Evolutionary conservation across 2,888 invertebrate genomes (phyloP), one percentile per base, ranked within the genome.

Genomic region (Platerodrilus igneus): DNA sequence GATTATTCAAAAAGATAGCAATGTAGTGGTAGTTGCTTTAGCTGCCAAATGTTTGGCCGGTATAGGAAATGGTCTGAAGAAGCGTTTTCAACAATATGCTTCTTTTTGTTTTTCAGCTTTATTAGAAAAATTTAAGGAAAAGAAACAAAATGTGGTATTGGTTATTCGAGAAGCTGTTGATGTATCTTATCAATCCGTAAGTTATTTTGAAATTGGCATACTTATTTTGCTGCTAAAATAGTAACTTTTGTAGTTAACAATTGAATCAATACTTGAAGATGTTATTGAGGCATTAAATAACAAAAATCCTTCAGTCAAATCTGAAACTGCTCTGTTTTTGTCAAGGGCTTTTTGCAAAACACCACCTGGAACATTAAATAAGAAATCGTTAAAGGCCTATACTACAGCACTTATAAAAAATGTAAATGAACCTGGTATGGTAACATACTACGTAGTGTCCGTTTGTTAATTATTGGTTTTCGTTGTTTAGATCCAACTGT

Each of bases 81-180:
- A 85, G 63, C 82, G 86, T 43, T 99, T 95, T 69, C 78, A 83
- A 6, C 79, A 84, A 0, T 94, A 93, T 70, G 86, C 94, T 0
- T 69, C 76, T 14, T 79, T 82, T 1, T 86, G 86, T 55, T 71
- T 90, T 1, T 76, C 86, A 5, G 72, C 85, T 0, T 74, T 95
- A 31, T 68, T 99, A 19, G 96, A 97, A 58, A 99, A 97, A 69
- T 97, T 97, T 62, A 94, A 94, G 59, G 97, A 99, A 67, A 97
- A 95, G 73, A 99, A 99, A 60, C 75, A 83, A 2, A 86, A 81
- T 59, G 95, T 97, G 1, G 92, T 97, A 0, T 64, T 77, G 2
- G 86, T 90, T 0, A 69, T 99, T 26, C 73, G 90, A 35, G 95
- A 96, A 42, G 89, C 93, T 3, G 83, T 89, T 13, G 97, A 97